Conservation (phyloP, 2,113 vertebrate genomes). For the Erythrolamprus reginae region DNA sequence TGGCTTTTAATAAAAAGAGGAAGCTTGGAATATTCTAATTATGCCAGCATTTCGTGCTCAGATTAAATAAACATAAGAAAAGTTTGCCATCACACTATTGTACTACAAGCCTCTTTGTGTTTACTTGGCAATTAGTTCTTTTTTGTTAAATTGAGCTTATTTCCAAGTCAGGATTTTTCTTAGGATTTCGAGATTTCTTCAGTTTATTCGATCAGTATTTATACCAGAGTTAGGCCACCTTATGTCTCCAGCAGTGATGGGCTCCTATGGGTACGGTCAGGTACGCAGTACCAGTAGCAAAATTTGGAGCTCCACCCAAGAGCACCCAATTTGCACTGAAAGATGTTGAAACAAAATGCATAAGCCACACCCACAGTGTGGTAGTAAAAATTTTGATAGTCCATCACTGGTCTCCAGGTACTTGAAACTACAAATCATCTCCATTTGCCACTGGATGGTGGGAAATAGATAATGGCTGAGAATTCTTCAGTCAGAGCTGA, state of each 20-base stretch:
- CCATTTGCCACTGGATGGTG: background rate
- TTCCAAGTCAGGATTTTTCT: background rate
- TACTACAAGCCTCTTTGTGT: background rate
- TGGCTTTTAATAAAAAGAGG: constrained; percentile 8
- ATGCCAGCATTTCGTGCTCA: background rate
- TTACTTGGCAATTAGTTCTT: background rate
- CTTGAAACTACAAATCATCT: background rate
- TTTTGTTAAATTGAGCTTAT: background rate
- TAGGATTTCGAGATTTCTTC: background rate
- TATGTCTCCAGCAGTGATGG: background rate
- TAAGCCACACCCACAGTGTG: too few species aligned
- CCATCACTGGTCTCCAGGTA: background rate
- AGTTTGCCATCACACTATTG: background rate
- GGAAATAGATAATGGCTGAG: too few species aligned
- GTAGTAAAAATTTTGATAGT: too few species aligned
- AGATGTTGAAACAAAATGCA: too few species aligned
- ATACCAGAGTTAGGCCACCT: background rate
- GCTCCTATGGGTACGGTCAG: too few species aligned
- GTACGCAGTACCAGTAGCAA: too few species aligned
- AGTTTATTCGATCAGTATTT: background rate
- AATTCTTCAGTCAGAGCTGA: too few species aligned
- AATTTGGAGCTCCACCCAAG: too few species aligned
- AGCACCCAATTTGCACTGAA: too few species aligned
- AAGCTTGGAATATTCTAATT: background rate
- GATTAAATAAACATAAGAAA: background rate